These are phyloP conservation scores for Bombus sibiricus DNA, from an alignment of 1,140 invertebrate genomes.

Conservation along the genomic window DNA sequence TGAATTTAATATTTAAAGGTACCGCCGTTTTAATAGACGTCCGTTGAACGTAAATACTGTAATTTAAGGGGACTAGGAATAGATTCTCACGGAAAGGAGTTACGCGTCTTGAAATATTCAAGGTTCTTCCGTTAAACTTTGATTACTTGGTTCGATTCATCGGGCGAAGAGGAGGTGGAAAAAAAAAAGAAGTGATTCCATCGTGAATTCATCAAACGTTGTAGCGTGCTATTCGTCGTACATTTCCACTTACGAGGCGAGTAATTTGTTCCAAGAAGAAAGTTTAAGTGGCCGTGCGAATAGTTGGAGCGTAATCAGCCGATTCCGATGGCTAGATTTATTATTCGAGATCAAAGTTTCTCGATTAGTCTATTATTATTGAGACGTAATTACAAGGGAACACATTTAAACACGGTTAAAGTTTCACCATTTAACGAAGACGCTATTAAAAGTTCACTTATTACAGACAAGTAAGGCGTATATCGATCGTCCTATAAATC, in stretches of 20 bases:
- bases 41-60: constrained; percentile 1
- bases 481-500: neutral
- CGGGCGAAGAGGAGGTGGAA: too few species aligned
- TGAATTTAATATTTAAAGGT: constrained; percentile 23
- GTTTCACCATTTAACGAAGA: constrained; percentile 23
- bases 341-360: constrained; percentile 54
- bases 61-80: constrained; percentile 9
- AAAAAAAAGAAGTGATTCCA: neutral
- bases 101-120: constrained; percentile 18
- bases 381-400: constrained; percentile 28
- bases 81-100: neutral
- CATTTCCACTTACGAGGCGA: constrained; percentile 4
- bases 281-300: constrained; percentile 52
- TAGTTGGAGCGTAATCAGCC: constrained; percentile 32
- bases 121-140: constrained; percentile 31
- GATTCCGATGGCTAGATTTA: constrained; percentile 58
- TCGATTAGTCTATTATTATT: constrained; percentile 49
- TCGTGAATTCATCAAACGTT: constrained; percentile 19
- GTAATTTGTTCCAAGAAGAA: constrained; percentile 39
- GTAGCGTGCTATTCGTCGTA: constrained; percentile 12
- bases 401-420: constrained; percentile 29
- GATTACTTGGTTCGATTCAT: constrained; percentile 19
- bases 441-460: constrained; percentile 39
- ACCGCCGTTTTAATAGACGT: neutral
- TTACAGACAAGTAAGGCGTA: constrained; percentile 1